Evolutionary conservation across 1,140 invertebrate species (phyloP).

Genomic region (Apis cerana): DNA sequence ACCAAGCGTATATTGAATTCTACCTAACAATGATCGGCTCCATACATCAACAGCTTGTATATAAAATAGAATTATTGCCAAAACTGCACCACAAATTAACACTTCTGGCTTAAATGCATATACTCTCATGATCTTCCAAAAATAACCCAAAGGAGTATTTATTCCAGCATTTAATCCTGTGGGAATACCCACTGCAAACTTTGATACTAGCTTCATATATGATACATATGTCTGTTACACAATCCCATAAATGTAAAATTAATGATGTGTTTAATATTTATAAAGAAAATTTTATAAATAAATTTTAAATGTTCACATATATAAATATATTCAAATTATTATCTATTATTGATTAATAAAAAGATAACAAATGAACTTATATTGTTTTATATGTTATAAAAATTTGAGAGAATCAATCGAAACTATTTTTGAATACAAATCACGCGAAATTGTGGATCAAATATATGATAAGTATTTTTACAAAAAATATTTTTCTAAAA

Average conservation of each 20-base stretch:
- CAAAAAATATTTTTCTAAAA: constrained; percentile 5
- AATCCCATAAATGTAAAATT: constrained; percentile 9
- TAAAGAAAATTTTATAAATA: too few relatives aligned
- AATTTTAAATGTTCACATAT: neutral
- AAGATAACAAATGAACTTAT: neutral
- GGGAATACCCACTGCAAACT: constrained; percentile 87
- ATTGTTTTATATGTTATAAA: constrained; percentile 3
- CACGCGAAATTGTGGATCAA: neutral
- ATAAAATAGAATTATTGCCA: constrained; percentile 87
- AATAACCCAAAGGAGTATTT: constrained; percentile 83
- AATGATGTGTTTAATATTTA: neutral
- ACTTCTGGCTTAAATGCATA: constrained; percentile 90
- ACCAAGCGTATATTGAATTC: constrained; percentile 86
- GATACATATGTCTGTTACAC: constrained; percentile 85
- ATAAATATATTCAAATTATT: neutral
- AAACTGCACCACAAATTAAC: constrained; percentile 84
- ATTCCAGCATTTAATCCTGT: constrained; percentile 82
- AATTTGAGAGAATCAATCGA: neutral
- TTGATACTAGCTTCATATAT: constrained; percentile 91
- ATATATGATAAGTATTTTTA: neutral
- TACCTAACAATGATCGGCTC: constrained; percentile 88
- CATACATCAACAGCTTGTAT: constrained; percentile 90
- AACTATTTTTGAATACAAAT: constrained; percentile 35
- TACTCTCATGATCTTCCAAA: constrained; percentile 87
- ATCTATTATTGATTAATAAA: neutral